Evolutionary conservation across 2,797 vertebrate species (phyloP).

Genomic region (Lagocephalus sceleratus): DNA sequence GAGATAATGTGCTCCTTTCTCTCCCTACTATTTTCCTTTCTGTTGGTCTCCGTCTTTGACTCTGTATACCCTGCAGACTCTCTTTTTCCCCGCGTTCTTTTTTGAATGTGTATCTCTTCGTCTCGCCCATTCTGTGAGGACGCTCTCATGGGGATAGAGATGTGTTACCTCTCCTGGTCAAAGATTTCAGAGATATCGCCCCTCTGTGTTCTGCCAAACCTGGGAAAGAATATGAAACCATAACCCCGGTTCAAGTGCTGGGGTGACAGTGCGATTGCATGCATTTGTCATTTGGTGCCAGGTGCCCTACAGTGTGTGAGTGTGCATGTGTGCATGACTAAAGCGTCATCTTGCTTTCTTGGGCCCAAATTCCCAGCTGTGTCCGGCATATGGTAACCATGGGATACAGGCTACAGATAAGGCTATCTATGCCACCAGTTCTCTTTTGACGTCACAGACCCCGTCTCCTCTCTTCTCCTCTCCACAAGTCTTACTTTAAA

Average conservation of each 20-base stretch:
- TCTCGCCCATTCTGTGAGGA: conserved; percentile 44
- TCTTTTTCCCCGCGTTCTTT: conserved; percentile 5
- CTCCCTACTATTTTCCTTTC: conserved; percentile 30
- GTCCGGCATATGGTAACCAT: conserved; percentile 73
- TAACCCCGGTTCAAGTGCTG: conserved; percentile 34
- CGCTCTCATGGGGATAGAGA: conserved; percentile 57
- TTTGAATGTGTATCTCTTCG: conserved; percentile 6
- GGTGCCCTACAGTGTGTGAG: conserved; percentile 49
- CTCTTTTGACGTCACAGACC: conserved; percentile 56
- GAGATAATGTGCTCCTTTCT: conserved; percentile 59
- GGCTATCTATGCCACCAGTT: conserved; percentile 46
- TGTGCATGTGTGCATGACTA: conserved; percentile 44
- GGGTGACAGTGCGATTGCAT: conserved; percentile 19
- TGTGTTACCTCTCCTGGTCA: conserved; percentile 57
- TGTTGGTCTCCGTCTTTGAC: conserved; percentile 26
- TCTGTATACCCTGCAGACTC: conserved; percentile 19
- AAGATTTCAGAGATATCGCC: conserved; percentile 69
- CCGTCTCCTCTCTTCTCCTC: conserved; percentile 5
- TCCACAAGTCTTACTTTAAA: neutral
- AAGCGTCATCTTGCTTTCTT: conserved; percentile 67
- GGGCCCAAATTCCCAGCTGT: conserved; percentile 54
- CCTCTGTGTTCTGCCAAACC: conserved; percentile 57
- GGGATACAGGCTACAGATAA: conserved; percentile 61
- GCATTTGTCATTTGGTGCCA: conserved; percentile 51
- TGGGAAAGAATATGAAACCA: conserved; percentile 58